Evolutionary conservation across 2,113 vertebrate genomes (phyloP).

Genomic region (Scolopax mira): DNA sequence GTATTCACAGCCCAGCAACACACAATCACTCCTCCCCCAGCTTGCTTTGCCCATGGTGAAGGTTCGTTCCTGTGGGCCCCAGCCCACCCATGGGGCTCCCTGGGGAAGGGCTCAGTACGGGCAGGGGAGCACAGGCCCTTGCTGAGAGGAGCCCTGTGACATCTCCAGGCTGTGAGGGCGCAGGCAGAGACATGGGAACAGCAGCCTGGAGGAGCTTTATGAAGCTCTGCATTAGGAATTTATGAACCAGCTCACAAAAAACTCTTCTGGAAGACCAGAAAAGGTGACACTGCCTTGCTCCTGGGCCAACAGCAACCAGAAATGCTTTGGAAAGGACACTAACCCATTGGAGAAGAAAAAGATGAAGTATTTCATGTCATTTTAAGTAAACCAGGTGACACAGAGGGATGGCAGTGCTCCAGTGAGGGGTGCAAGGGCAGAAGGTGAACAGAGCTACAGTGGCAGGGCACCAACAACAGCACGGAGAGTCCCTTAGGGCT

Average conservation of each 20-base stretch:
- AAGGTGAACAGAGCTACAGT: background rate
- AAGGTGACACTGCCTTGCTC: background rate
- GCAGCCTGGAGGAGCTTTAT: background rate
- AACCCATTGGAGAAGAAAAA: background rate
- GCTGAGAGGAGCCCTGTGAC: fast-evolving
- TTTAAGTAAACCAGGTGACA: background rate
- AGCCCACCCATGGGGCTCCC: background rate
- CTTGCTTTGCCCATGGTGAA: fast-evolving
- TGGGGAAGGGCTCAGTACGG: background rate
- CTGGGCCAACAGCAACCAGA: background rate
- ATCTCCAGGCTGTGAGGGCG: background rate
- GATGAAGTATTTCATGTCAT: background rate
- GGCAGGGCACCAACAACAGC: background rate
- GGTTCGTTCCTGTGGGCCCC: background rate
- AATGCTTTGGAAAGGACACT: background rate
- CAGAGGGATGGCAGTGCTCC: fast-evolving
- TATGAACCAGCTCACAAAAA: background rate
- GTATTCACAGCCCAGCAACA: background rate
- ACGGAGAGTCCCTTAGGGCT: background rate
- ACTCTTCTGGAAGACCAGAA: background rate
- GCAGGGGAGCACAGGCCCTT: background rate
- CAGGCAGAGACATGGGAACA: fast-evolving
- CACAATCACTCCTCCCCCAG: fast-evolving
- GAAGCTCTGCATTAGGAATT: background rate
- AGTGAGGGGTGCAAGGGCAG: background rate